Evolutionary conservation across 2,113 vertebrate species (phyloP).

Genomic region (Elachura formosa): DNA sequence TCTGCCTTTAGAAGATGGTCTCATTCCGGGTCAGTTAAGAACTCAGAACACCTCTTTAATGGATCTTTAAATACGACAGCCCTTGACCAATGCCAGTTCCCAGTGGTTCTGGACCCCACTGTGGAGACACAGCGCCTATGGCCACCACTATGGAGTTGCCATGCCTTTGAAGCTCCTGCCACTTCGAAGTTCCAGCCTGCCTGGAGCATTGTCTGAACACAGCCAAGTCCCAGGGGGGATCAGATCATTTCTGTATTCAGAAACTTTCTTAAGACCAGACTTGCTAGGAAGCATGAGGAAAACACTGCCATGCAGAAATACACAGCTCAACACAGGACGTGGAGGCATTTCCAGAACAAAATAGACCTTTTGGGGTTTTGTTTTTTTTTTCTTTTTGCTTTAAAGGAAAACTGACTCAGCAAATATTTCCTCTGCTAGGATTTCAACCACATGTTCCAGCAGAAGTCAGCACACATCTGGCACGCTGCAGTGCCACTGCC

Average conservation of each 20-base stretch:
- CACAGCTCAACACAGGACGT: neutral
- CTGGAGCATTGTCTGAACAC: neutral
- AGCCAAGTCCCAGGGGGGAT: neutral
- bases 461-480: conserved; percentile 12
- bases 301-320: neutral
- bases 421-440: conserved; percentile 24
- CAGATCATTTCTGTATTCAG: neutral
- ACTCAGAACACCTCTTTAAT: neutral
- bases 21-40: neutral
- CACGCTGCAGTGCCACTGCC: neutral
- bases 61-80: neutral
- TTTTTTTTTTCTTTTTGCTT: neutral
- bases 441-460: conserved; percentile 23
- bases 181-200: neutral
- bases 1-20: neutral
- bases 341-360: neutral
- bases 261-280: neutral
- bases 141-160: fast-evolving
- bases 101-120: neutral
- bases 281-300: neutral
- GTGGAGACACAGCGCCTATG: neutral
- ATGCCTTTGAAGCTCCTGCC: neutral
- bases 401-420: conserved; percentile 48
- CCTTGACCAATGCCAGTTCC: neutral
- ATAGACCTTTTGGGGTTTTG: neutral